Percentiles rank a stretch among this genome's conserved stretches.
Evolutionary conservation across 2,113 vertebrate species (phyloP).

Genomic region (Phrynosoma blainvillii): DNA sequence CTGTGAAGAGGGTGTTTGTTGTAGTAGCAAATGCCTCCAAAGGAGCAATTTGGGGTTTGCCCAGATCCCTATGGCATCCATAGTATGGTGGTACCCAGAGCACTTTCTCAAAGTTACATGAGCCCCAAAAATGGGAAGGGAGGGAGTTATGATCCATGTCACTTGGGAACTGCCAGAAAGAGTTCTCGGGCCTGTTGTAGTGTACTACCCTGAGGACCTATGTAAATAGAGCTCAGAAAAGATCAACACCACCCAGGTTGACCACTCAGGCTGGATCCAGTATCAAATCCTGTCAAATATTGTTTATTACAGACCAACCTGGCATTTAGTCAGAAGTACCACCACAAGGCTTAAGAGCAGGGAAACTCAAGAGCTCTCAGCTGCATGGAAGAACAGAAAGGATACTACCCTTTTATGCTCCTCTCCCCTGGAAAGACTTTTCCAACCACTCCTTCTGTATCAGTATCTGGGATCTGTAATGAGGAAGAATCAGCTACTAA

Average conservation of each 20-base stretch:
- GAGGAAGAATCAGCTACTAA: not conserved
- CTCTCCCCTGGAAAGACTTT: no score
- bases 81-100: no score
- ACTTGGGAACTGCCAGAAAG: no score
- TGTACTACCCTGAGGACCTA: not conserved
- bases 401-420: no score
- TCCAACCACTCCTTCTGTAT: no score
- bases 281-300: no score
- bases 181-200: not conserved
- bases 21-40: not conserved
- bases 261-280: no score
- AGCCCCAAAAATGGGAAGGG: no score
- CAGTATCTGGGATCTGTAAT: not conserved
- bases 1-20: not conserved
- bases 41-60: not conserved
- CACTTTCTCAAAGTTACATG: no score
- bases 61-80: not conserved
- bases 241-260: not conserved
- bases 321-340: not conserved
- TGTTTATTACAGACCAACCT: not conserved
- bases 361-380: no score
- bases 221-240: not conserved
- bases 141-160: no score
- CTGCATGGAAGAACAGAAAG: no score
- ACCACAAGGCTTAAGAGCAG: not conserved